These are phyloP conservation scores for Drosophila kohkoa DNA, from an alignment of 1,140 invertebrate species.

Conservation along the genomic window DNA sequence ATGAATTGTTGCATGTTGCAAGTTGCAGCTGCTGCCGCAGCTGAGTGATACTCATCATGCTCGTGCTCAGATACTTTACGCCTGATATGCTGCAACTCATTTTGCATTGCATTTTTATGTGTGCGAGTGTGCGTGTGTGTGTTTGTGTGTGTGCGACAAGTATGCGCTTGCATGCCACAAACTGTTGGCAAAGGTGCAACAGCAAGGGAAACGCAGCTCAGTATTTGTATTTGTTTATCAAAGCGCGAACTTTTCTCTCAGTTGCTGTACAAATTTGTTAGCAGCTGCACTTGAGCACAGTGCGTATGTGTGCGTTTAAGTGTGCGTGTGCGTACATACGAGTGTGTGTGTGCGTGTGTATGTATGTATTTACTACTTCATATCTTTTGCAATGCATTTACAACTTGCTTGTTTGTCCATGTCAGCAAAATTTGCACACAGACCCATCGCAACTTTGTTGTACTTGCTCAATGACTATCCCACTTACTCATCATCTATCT, in stretches of 20 bases:
- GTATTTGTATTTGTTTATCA: conserved; percentile 78
- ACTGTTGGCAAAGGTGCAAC: conserved; percentile 19
- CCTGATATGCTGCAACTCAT: conserved; percentile 60
- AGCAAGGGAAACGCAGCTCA: background rate
- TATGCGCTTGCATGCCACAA: conserved; percentile 18
- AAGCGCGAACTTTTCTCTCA: conserved; percentile 66
- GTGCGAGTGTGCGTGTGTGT: conserved; percentile 14
- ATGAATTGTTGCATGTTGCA: conserved; percentile 30
- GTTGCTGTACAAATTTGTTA: conserved; percentile 62
- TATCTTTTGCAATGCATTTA: conserved; percentile 56
- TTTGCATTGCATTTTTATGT: conserved; percentile 56
- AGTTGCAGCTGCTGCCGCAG: conserved; percentile 5
- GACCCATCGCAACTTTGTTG: conserved; percentile 18
- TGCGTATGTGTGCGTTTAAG: background rate
- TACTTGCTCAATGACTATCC: background rate
- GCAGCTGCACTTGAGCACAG: conserved; percentile 67
- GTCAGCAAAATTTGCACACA: conserved; percentile 37
- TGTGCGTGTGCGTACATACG: conserved; percentile 9
- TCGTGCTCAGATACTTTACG: conserved; percentile 62
- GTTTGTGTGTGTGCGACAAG: conserved; percentile 33
- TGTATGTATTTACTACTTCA: conserved; percentile 54
- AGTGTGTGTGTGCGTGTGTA: conserved; percentile 13
- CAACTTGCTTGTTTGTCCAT: conserved; percentile 44
- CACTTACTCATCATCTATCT: background rate
- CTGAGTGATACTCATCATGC: conserved; percentile 12